A percentile compares a stretch with the other conserved stretches of the same genome.
Evolutionary conservation across 2,797 vertebrate species (phyloP).

Genomic region (Hyperoplus immaculatus): DNA sequence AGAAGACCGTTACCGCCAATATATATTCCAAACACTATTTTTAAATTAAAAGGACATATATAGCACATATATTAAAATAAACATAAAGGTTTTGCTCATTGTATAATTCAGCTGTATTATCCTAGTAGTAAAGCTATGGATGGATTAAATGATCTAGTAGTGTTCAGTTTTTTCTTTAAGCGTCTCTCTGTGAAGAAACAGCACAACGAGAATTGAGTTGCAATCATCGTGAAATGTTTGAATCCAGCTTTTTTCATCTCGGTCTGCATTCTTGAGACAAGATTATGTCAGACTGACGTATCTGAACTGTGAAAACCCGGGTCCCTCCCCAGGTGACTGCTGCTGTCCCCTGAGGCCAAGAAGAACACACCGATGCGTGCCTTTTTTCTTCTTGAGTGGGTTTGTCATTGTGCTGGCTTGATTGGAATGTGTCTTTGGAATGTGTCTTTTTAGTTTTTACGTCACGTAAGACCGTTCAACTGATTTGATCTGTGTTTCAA

Average conservation of each 20-base stretch:
- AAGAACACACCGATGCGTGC: background rate
- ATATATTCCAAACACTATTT: background rate
- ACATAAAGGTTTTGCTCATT: background rate
- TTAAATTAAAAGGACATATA: background rate
- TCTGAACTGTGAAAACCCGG: background rate
- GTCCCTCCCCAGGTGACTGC: slow-evolving; percentile 1
- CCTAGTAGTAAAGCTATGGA: background rate
- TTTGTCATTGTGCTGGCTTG: slow-evolving; percentile 22
- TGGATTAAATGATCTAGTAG: background rate
- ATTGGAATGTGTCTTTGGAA: slow-evolving; percentile 27
- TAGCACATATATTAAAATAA: background rate
- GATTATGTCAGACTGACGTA: slow-evolving; percentile 5
- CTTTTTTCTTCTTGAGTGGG: slow-evolving; percentile 12
- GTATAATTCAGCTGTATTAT: background rate
- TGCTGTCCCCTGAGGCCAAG: background rate
- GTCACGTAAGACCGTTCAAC: background rate
- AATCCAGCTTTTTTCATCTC: background rate
- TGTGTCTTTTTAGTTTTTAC: slow-evolving; percentile 6
- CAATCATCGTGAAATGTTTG: background rate
- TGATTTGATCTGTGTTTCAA: background rate
- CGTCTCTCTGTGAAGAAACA: background rate
- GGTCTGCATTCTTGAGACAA: slow-evolving; percentile 2
- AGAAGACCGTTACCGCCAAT: background rate
- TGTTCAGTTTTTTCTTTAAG: too few species aligned
- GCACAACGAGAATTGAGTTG: slow-evolving; percentile 25